These are phyloP conservation scores for Nothobranchius kuhntae DNA, from an alignment of 2,113 vertebrate genomes.

Conservation along the genomic window DNA sequence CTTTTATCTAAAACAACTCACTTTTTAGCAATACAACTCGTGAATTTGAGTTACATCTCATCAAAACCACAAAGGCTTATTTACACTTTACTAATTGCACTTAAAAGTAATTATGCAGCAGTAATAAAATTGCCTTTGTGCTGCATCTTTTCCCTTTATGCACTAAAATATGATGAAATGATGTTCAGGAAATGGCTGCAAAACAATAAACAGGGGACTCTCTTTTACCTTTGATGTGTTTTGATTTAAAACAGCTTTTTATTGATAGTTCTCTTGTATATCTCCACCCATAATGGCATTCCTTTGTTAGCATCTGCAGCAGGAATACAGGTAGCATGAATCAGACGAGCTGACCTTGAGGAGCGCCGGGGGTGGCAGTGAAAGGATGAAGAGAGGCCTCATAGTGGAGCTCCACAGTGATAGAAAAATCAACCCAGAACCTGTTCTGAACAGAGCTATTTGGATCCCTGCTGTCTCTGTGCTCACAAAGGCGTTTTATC, in stretches of 20 bases:
- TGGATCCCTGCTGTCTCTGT: constrained; percentile 2
- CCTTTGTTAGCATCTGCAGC: constrained; percentile 23
- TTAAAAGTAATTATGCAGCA: background rate
- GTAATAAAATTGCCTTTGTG: background rate
- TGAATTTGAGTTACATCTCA: background rate
- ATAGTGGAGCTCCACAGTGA: constrained; percentile 13
- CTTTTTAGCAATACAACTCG: background rate
- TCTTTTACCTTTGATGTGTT: background rate
- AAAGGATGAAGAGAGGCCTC: constrained; percentile 13
- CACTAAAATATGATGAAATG: background rate
- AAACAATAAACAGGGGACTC: background rate
- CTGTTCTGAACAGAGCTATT: constrained; percentile 8
- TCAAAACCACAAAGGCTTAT: background rate
- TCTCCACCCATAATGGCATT: background rate
- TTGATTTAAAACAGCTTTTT: background rate
- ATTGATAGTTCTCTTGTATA: background rate
- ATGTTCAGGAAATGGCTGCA: background rate
- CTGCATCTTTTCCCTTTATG: background rate
- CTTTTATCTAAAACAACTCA: background rate
- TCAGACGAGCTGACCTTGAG: constrained; percentile 57
- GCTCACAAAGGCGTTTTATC: constrained; percentile 31
- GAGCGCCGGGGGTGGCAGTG: background rate
- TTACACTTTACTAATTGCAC: background rate
- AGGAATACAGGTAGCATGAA: constrained; percentile 24
- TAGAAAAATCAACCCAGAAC: constrained; percentile 17